Evolutionary conservation across 2,113 vertebrate species (phyloP).

Genomic region (Brachyhypopomus gauderio): DNA sequence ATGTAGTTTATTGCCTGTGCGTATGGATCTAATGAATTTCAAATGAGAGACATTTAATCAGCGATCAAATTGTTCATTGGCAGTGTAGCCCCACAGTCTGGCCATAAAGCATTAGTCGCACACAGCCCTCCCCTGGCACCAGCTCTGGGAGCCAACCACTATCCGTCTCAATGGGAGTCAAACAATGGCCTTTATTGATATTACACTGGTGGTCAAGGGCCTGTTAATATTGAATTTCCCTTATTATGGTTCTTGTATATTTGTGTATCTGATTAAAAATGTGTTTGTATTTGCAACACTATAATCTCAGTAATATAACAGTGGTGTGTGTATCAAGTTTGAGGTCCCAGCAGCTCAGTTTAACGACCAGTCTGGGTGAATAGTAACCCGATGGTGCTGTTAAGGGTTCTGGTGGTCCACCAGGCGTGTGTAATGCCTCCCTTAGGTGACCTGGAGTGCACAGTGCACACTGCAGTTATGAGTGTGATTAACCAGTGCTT

Average conservation of each 20-base stretch:
- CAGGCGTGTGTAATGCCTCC: background rate
- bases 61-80: slow-evolving; percentile 58
- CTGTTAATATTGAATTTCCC: background rate
- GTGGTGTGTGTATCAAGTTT: slow-evolving; percentile 8
- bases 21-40: slow-evolving; percentile 58
- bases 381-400: background rate
- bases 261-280: slow-evolving; percentile 22
- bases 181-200: slow-evolving; percentile 34
- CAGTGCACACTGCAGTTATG: background rate
- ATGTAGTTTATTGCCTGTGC: slow-evolving; percentile 48
- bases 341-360: background rate
- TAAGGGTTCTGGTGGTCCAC: background rate
- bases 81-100: slow-evolving; percentile 45
- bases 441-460: background rate
- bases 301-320: background rate
- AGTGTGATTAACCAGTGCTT: background rate
- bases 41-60: slow-evolving; percentile 58
- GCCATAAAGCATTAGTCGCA: slow-evolving; percentile 44
- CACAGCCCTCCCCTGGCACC: slow-evolving; percentile 17
- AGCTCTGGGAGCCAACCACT: background rate
- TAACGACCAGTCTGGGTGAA: background rate
- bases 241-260: background rate
- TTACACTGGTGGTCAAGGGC: slow-evolving; percentile 34
- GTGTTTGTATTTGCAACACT: background rate
- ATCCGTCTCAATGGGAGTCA: slow-evolving; percentile 4